Conservation (phyloP, 2,113 vertebrate genomes). For the Neodontobutis hainanensis region DNA sequence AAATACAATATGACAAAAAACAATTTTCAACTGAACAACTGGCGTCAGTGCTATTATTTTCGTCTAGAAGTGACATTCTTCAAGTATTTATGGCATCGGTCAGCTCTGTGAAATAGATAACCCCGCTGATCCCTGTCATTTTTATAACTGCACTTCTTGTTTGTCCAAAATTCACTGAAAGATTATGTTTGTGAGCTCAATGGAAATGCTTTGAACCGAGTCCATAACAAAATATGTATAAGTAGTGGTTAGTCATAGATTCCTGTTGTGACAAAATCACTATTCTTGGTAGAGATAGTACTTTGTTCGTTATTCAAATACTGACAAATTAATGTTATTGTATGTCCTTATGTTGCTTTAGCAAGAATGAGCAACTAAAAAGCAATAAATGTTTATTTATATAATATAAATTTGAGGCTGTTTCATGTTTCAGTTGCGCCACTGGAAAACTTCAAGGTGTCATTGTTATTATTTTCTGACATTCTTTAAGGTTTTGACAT, state of each 20-base stretch:
- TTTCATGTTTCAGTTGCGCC: not conserved
- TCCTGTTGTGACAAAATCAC: no score
- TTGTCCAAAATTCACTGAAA: no score
- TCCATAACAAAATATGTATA: no score
- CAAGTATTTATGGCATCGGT: not conserved
- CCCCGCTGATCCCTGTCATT: not conserved
- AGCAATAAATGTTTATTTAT: not conserved
- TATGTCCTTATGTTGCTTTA: no score
- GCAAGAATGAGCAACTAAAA: no score
- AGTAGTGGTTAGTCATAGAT: no score
- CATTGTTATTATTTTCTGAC: not conserved
- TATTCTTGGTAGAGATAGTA: no score
- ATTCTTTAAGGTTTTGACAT: constrained; percentile 1
- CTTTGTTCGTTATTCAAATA: no score
- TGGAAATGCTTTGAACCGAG: no score
- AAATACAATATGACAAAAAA: constrained; percentile 18
- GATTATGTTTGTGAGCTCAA: no score
- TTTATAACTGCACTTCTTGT: not conserved
- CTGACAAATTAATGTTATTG: no score
- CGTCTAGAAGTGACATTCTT: not conserved
- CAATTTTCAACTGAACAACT: not conserved
- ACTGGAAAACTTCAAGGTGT: not conserved
- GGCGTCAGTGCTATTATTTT: not conserved
- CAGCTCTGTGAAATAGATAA: not conserved
- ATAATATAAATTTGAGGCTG: no score